phyloP scores from a whole-genome alignment of 2,888 invertebrate species.

The Tubiluchus corallicola region DNA sequence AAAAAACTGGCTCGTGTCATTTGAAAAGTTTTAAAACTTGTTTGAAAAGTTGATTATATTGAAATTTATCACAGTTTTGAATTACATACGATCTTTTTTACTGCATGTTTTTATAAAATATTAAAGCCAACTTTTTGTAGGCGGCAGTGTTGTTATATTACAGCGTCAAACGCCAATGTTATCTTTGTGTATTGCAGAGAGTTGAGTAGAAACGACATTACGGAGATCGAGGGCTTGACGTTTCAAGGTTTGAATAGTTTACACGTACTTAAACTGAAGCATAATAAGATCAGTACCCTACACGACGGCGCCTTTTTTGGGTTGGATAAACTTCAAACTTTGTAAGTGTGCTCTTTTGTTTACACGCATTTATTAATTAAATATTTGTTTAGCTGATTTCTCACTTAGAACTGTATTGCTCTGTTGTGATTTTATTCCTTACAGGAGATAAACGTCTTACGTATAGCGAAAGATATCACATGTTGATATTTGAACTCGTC shows the following conservation, averaged over 20 bases:
- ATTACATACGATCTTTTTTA: no score
- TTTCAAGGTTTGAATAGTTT: constrained; percentile 57
- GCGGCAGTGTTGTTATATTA: no score
- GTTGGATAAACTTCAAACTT: constrained; percentile 43
- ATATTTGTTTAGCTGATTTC: constrained; percentile 35
- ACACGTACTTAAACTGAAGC: constrained; percentile 51
- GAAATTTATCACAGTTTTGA: no score
- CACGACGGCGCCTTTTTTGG: constrained; percentile 80
- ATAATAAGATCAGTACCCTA: constrained; percentile 56
- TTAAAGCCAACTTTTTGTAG: no score
- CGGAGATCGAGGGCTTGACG: constrained; percentile 55
- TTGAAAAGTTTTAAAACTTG: no score
- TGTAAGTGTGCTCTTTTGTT: constrained; percentile 30
- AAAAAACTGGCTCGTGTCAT: no score
- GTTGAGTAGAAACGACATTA: constrained; percentile 61
- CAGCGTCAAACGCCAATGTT: no score
- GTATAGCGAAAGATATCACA: no score
- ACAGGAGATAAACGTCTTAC: neutral
- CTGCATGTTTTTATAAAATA: no score
- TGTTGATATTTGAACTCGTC: no score
- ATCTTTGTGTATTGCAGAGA: constrained; percentile 36
- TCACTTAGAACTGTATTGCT: constrained; percentile 5
- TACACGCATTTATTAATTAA: constrained; percentile 9
- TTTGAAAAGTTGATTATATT: no score
- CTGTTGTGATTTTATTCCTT: neutral